Conservation (phyloP, 1,140 invertebrate species). For the Heliconius congener region DNA sequence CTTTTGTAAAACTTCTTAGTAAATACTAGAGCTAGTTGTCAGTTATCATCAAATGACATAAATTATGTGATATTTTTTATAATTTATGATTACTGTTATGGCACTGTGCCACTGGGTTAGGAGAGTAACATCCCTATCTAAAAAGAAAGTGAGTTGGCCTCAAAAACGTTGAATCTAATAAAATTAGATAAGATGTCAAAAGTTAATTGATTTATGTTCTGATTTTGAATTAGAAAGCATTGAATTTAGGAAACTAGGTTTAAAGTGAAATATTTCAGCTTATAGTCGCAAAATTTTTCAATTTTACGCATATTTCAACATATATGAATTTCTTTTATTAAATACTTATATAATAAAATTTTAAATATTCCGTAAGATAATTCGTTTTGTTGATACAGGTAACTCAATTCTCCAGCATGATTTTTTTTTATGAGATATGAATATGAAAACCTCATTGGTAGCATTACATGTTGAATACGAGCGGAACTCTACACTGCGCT, state of each 20-base stretch:
- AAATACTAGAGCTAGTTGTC: background rate
- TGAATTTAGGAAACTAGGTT: background rate
- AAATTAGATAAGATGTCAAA: background rate
- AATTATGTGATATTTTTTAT: background rate
- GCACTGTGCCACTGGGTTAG: slow-evolving; percentile 11
- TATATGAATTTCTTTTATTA: no score
- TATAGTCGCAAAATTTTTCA: no score
- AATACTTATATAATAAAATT: no score
- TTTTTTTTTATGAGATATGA: no score
- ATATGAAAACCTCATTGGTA: no score
- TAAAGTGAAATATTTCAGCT: no score
- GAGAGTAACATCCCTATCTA: background rate
- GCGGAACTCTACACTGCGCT: no score
- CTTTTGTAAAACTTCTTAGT: background rate
- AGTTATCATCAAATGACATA: background rate
- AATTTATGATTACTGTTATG: background rate
- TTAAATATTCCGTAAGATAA: no score
- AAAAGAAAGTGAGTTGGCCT: background rate
- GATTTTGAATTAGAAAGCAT: background rate
- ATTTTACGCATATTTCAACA: no score
- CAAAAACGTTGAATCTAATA: background rate
- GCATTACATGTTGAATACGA: no score
- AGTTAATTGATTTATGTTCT: background rate
- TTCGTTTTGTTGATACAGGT: no score
- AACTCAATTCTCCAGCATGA: no score